Evolutionary conservation across 2,888 invertebrate species (phyloP).

Genomic region (Zaprionus obscuricornis): DNA sequence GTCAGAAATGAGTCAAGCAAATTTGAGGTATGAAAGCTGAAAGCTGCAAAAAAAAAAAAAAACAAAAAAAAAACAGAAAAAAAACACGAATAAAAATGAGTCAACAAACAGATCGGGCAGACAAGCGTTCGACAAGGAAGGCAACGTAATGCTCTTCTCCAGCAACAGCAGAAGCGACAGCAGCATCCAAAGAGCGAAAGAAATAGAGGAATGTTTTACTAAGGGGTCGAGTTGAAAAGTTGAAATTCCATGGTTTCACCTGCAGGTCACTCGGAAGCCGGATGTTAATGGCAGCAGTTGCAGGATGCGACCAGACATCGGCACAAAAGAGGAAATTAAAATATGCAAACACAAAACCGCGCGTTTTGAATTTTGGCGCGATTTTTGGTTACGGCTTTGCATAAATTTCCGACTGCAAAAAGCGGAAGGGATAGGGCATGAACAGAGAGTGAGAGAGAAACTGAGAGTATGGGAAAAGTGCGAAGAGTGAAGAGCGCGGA

Average conservation of each 20-base stretch:
- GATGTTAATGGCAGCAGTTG: constrained; percentile 63
- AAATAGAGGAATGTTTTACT: too few species aligned
- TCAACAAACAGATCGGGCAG: constrained; percentile 34
- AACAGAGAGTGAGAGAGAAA: neutral
- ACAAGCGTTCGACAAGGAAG: neutral
- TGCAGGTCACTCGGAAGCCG: constrained; percentile 60
- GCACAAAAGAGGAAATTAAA: constrained; percentile 80
- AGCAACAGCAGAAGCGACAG: too few species aligned
- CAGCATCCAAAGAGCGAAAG: too few species aligned
- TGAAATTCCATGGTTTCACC: neutral
- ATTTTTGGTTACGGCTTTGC: constrained; percentile 69
- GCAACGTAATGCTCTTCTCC: constrained; percentile 5
- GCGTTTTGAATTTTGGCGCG: constrained; percentile 76
- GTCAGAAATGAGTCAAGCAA: constrained; percentile 35
- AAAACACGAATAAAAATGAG: too few species aligned
- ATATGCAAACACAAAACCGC: constrained; percentile 76
- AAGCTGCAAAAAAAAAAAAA: constrained; percentile 19
- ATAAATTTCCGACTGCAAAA: constrained; percentile 60
- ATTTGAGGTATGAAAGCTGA: constrained; percentile 51
- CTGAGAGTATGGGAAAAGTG: neutral
- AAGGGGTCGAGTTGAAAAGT: too few species aligned
- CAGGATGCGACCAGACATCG: constrained; percentile 47
- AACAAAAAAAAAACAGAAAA: too few species aligned
- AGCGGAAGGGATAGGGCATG: neutral
- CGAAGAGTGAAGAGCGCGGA: too few species aligned